phyloP scores from a whole-genome alignment of 2,113 vertebrate genomes.

The Hystrix cristata region DNA sequence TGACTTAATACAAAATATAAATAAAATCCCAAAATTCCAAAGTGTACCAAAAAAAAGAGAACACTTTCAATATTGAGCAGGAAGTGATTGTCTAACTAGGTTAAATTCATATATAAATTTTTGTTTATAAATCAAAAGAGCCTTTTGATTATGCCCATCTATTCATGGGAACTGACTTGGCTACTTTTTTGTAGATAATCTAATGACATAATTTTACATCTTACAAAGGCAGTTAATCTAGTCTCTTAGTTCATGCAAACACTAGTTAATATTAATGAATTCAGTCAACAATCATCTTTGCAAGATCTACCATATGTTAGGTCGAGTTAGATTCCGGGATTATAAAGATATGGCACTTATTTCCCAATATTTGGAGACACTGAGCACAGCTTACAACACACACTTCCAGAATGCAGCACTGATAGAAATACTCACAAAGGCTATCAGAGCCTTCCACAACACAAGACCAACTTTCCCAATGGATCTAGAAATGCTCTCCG shows the following conservation, averaged over 20 bases:
- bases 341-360: background rate
- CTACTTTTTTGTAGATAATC: background rate
- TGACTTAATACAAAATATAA: background rate
- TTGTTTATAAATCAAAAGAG: slow-evolving; percentile 1
- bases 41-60: background rate
- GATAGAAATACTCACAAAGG: background rate
- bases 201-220: slow-evolving; percentile 1
- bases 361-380: background rate
- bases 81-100: background rate
- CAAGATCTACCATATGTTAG: background rate
- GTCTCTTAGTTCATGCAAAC: background rate
- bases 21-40: background rate
- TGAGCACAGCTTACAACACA: background rate
- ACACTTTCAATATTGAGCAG: slow-evolving; percentile 1
- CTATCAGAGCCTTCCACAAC: background rate
- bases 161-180: background rate
- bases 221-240: background rate
- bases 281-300: background rate
- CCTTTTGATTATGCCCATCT: background rate
- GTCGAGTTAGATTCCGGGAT: background rate
- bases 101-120: background rate
- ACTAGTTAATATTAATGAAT: background rate
- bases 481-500: background rate
- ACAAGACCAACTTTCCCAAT: background rate
- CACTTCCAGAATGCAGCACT: background rate